These are phyloP conservation scores for Sinocyclocheilus maitianheensis DNA, from an alignment of 2,113 vertebrate genomes.

Conservation along the genomic window DNA sequence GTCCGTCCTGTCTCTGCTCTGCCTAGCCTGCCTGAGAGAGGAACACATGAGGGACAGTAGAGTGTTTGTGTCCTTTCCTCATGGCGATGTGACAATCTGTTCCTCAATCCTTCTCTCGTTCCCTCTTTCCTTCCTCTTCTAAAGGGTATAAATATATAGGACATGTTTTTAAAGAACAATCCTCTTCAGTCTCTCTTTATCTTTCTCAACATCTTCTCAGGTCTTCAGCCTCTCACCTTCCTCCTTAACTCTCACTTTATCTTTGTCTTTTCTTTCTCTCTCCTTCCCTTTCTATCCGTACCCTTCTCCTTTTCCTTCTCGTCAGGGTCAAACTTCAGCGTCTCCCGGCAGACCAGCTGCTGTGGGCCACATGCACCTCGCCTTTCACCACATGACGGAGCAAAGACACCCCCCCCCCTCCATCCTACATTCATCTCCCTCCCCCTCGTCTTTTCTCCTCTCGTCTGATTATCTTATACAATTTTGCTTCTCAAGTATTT, in stretches of 20 bases:
- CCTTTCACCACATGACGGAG: constrained; percentile 18
- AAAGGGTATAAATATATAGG: background rate
- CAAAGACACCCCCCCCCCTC: background rate
- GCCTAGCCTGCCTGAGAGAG: constrained; percentile 26
- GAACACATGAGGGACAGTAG: too few relatives aligned
- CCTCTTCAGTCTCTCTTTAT: constrained; percentile 53
- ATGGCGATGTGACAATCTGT: constrained; percentile 45
- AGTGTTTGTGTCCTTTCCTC: constrained; percentile 12
- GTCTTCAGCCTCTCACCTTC: background rate
- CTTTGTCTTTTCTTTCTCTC: background rate
- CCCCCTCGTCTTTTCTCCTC: background rate
- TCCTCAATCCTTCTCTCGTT: constrained; percentile 4
- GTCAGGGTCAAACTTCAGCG: constrained; percentile 2
- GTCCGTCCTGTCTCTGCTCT: background rate
- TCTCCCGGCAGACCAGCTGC: constrained; percentile 15
- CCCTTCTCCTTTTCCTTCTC: background rate
- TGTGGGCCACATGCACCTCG: constrained; percentile 15
- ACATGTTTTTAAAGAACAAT: background rate
- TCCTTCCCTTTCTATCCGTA: background rate
- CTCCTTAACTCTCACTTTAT: constrained; percentile 15
- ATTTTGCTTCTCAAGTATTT: background rate
- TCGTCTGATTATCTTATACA: background rate
- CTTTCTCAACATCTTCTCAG: constrained; percentile 2
- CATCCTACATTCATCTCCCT: too few relatives aligned
- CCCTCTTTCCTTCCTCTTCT: background rate